Evolutionary conservation across 2,113 vertebrate species (phyloP), one percentile per base, ranked within the genome.

Genomic region (Spea multiplicata): DNA sequence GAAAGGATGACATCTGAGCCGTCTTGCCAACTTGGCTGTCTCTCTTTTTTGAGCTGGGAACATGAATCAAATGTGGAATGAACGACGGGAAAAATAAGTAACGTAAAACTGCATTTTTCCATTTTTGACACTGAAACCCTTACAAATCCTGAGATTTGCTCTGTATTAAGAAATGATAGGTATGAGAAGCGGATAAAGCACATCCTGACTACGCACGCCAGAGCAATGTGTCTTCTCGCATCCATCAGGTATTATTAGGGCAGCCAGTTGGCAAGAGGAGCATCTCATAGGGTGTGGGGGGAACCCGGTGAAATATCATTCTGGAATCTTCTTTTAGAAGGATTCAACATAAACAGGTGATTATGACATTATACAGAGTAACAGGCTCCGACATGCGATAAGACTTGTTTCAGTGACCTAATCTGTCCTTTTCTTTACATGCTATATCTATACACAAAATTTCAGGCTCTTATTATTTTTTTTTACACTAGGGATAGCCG

Each of bases 11-110:
- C 30, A 30, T 30, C n/a, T 67, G 66, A 67, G 4, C 6, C 17
- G n/a, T 8, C 5, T 9, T n/a, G 48, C 67, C 67, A 50, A 16
- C 47, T 70, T 70, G 67, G 67, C 67, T 70, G 46, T 47, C 44
- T 68, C 10, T 13, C 12, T 14, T 30, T n/a, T 10, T 12, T 8
- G 44, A 70, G 46, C 48, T 70, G 67, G 45, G 48, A 70, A 70
- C 50, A 50, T 70, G 46, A 44, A 47, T 64, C 14, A 5, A 16
- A 64, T 17, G 61, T 13, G 61, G 61, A 64, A 59, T 12, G 55
- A 14, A 5, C 44, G 61, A 9, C 5, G 61, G 2, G 61, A 30
- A 17, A 64, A 16, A 64, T 64, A 49, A 50, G 46, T 70, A 14
- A 50, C 47, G 5, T 50, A 50, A 70, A 8, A 50, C n/a, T 13